Evolutionary conservation across 2,888 invertebrate genomes (phyloP).

Genomic region (Drosophila nr. fundita): DNA sequence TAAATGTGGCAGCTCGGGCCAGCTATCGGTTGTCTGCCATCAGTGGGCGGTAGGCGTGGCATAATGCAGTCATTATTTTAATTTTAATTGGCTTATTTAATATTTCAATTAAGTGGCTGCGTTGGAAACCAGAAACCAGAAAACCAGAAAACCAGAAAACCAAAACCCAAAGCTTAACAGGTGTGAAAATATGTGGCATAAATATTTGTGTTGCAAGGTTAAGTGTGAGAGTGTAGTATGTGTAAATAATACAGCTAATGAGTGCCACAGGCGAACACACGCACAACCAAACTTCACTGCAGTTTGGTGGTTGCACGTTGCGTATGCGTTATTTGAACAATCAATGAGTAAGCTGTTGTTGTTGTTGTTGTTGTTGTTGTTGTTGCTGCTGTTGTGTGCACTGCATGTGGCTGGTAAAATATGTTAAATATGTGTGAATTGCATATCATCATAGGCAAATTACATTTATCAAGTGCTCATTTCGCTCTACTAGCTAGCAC

Average conservation of each 20-base stretch:
- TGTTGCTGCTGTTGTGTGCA: conserved; percentile 2
- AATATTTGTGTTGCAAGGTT: conserved; percentile 27
- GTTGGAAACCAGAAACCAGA: conserved; percentile 38
- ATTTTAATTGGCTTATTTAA: conserved; percentile 82
- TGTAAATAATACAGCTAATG: conserved; percentile 58
- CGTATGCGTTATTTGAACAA: conserved; percentile 51
- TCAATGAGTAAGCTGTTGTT: conserved; percentile 1
- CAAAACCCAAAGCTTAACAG: conserved; percentile 27
- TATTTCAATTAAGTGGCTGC: conserved; percentile 74
- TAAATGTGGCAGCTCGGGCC: conserved; percentile 46
- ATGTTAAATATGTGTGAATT: conserved; percentile 1
- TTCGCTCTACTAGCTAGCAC: not conserved
- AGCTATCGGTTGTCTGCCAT: conserved; percentile 71
- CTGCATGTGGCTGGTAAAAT: conserved; percentile 8
- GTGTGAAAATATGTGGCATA: conserved; percentile 62
- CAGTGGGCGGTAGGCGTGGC: conserved; percentile 35
- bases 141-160: conserved; percentile 31
- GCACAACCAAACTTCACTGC: conserved; percentile 30
- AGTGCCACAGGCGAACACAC: conserved; percentile 51
- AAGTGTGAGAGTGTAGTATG: conserved; percentile 10
- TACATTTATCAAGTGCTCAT: conserved; percentile 21
- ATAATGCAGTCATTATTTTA: conserved; percentile 72
- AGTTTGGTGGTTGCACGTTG: conserved; percentile 31
- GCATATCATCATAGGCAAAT: conserved; percentile 12
- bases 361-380: conserved; percentile 10